phyloP scores from a whole-genome alignment of 2,797 vertebrate species.

The Girardinus metallicus region DNA sequence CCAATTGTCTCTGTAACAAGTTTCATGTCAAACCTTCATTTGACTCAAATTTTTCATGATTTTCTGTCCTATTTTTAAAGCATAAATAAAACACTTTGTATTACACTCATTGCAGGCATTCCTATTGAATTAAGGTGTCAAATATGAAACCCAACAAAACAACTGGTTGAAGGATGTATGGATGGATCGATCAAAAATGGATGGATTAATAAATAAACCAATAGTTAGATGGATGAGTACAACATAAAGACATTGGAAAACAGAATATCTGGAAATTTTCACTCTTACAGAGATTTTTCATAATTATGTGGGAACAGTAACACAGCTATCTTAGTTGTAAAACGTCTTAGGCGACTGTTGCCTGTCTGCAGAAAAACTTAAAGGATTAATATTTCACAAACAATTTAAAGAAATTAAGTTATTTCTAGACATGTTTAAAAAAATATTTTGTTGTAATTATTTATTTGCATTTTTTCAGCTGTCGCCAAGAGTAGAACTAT shows the following conservation, averaged over 20 bases:
- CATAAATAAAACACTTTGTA: neutral
- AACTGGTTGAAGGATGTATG: neutral
- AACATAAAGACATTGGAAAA: neutral
- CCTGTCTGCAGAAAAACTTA: too few relatives aligned
- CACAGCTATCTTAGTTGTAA: neutral
- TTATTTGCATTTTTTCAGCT: neutral
- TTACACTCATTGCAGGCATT: neutral
- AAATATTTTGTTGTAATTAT: neutral
- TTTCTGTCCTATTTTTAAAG: neutral
- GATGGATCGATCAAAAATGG: neutral
- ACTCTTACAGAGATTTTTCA: neutral
- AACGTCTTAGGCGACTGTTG: neutral
- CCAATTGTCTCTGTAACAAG: neutral
- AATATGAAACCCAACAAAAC: neutral
- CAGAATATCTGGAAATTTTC: neutral
- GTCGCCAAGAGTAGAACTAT: neutral
- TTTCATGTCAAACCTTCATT: neutral
- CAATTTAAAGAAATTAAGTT: neutral
- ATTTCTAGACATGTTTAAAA: neutral
- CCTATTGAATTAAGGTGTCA: neutral
- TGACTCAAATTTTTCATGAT: neutral
- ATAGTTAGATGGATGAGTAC: neutral
- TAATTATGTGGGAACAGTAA: neutral
- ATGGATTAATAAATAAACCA: neutral
- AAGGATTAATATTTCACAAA: neutral